Base-by-base conservation (phyloP, 2,797 vertebrate genomes). In the Mormyrops boulengeri region DNA sequence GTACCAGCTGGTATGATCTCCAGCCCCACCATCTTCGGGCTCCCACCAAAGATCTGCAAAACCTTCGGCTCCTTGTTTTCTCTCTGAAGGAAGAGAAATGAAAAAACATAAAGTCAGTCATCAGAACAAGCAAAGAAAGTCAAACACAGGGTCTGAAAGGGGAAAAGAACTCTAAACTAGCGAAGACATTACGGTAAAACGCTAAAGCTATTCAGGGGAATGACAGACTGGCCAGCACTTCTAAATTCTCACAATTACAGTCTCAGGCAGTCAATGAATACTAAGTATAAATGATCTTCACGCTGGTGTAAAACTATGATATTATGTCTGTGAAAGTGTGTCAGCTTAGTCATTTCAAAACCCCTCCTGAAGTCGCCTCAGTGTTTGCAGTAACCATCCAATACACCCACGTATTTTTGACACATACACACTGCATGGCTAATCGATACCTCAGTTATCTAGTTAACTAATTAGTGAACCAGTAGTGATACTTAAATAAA, bases 1-100 rank as follows among this genome's bases (percentile, higher is more conserved):
- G 86, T 77, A 96, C 96, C 96, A 34, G 95, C 92, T 44, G 96
- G 92, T 88, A 97, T 96, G 57, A 98, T 92, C 88, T 98, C 94
- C 89, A 99, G 92, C 88, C 97, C 98, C 86, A 98, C 96, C 96
- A 99, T 97, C 92, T 97, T 98, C 88, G 98, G 97, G 94, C 97
- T 96, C 88, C 96, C 95, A 92, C 97, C 96, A 92, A 99, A 99
- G 92, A 99, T 95, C 93, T 97, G 97, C 89, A 98, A 94, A 89
- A 96, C 96, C 95, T 98, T 98, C 17, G 98, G 95, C 93, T 99
- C 98, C 17, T 98, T 97, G 93, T 97, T 98, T 94, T 97, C 98
- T 93, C 96, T 94, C 96, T 97, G 88, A 22, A 92, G 52, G 77
- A 1, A 89, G 52, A 55, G 88, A 30, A 91, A 88, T 1, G 55